Evolutionary conservation across 2,888 invertebrate species (phyloP).

Genomic region (Neoascia interrupta): DNA sequence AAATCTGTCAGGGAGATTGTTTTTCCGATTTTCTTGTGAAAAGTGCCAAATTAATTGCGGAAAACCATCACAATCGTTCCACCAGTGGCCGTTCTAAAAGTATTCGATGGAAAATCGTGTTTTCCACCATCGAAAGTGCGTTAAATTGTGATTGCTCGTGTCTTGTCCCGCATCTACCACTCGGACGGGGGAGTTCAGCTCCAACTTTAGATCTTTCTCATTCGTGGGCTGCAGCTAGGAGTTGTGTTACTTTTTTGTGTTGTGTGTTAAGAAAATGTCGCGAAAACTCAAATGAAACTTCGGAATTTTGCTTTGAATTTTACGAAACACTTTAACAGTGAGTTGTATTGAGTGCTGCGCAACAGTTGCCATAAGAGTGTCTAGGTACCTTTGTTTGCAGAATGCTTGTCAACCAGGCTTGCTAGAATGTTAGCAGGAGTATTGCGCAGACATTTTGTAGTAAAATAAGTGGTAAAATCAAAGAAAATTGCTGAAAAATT

Average conservation of each 20-base stretch:
- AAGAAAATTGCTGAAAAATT: constrained; percentile 28
- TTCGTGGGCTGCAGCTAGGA: no score
- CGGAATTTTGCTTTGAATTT: constrained; percentile 14
- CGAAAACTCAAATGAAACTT: constrained; percentile 54
- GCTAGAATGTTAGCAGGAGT: not conserved
- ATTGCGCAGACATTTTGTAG: not conserved
- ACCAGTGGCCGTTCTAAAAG: constrained; percentile 1
- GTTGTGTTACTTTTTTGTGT: no score
- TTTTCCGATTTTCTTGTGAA: constrained; percentile 56
- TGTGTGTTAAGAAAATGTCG: constrained; percentile 39
- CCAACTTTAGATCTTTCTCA: constrained; percentile 1
- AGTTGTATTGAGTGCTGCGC: constrained; percentile 46
- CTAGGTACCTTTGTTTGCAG: not conserved
- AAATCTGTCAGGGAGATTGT: constrained; percentile 66
- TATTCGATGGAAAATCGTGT: constrained; percentile 54
- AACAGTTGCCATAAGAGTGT: constrained; percentile 29
- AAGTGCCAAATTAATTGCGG: constrained; percentile 65
- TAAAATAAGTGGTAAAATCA: constrained; percentile 1
- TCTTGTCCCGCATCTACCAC: constrained; percentile 8
- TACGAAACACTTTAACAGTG: constrained; percentile 2
- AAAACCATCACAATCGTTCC: constrained; percentile 26
- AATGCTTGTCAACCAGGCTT: no score
- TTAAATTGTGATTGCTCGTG: constrained; percentile 36
- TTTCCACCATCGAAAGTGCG: constrained; percentile 55
- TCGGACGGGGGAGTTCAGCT: not conserved